Percentiles rank a stretch among this genome's conserved stretches.
Conservation (phyloP, 1,140 invertebrate species). For the Aporrectodea caliginosa region DNA sequence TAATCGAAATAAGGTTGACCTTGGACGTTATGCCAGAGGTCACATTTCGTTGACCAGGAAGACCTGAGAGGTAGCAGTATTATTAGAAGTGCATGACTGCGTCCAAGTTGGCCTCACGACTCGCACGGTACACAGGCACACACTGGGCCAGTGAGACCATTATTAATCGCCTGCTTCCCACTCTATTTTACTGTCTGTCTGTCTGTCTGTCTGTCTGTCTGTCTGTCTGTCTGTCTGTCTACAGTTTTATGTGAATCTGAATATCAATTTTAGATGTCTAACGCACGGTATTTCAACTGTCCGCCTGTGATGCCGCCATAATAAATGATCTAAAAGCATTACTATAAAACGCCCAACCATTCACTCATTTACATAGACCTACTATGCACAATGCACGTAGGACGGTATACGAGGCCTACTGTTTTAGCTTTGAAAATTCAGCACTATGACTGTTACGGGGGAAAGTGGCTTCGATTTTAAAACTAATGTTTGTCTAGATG, state of each 20-base stretch:
- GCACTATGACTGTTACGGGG: too few relatives aligned
- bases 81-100: neutral
- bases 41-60: too few relatives aligned
- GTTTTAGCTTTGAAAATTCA: too few relatives aligned
- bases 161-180: neutral
- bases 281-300: neutral
- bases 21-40: too few relatives aligned
- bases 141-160: neutral
- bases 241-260: too few relatives aligned
- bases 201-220: conserved; percentile 1
- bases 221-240: conserved; percentile 1
- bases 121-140: neutral
- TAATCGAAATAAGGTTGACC: too few relatives aligned
- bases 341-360: neutral
- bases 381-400: neutral
- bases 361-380: neutral
- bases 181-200: neutral
- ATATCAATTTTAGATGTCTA: neutral
- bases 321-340: neutral
- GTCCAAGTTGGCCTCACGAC: neutral
- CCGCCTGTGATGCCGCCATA: neutral
- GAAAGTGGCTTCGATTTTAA: too few relatives aligned
- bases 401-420: too few relatives aligned
- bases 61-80: too few relatives aligned
- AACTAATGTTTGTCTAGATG: too few relatives aligned